A percentile compares a stretch with the other conserved stretches of the same genome.
These are phyloP conservation scores for Conus ventricosus DNA, from an alignment of 1,140 invertebrate genomes.

Conservation along the genomic window DNA sequence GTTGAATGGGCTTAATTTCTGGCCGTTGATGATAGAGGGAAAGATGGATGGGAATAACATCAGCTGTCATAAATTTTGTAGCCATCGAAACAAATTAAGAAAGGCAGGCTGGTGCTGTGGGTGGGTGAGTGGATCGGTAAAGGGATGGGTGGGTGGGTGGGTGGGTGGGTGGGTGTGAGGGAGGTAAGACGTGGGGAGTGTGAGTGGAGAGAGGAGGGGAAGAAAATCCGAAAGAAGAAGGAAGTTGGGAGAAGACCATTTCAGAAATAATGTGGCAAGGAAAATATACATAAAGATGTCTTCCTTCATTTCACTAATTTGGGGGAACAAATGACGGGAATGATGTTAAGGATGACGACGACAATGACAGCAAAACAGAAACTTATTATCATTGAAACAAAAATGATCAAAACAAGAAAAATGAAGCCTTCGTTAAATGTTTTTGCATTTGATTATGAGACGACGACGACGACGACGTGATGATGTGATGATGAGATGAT, in stretches of 20 bases:
- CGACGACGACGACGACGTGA: too few species aligned
- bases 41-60: neutral
- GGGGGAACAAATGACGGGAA: too few species aligned
- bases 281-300: too few species aligned
- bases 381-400: too few species aligned
- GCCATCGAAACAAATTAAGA: neutral
- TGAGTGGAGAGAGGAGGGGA: neutral
- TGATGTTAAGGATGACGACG: too few species aligned
- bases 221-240: neutral
- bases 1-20: conserved; percentile 3
- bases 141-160: neutral
- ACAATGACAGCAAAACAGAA: too few species aligned
- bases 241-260: neutral
- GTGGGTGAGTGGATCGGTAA: neutral
- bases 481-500: too few species aligned
- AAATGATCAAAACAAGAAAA: too few species aligned
- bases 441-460: too few species aligned
- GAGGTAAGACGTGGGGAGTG: neutral
- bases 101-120: neutral
- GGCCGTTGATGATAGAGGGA: conserved; percentile 7
- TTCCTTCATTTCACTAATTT: too few species aligned
- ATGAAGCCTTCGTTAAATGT: too few species aligned
- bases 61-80: neutral
- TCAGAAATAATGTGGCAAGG: too few species aligned
- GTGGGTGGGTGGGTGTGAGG: neutral